Evolutionary conservation across 37 sponge, comb jelly and placozoan species (phyloP), one percentile per base, ranked within the genome.

Genomic region (Chondrilla cf. caribensis): DNA sequence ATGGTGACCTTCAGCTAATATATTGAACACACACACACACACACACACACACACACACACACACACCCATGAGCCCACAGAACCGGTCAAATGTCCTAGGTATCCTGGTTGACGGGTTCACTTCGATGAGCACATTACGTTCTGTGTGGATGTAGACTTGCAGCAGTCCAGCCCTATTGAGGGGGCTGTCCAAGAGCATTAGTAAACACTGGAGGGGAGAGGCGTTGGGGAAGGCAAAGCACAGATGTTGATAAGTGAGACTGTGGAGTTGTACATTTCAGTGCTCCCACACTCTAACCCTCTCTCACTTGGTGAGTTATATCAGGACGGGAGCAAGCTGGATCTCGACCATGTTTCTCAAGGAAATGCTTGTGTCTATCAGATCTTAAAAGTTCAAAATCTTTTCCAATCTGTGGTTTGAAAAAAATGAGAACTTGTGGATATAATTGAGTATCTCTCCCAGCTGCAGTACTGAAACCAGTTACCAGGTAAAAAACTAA

Each of bases 131-230:
- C 2, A 99, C 99, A 89, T 96, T 96, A 57, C 86, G 89, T 25
- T 90, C 83, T 41, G 99, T 96, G 82, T 99, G 99, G 47, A 99
- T 90, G 80, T 93, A 99, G 22, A 99, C 93, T 73, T 99, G 99
- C 22, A 99, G 79, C 70, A 87, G 83, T 29, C 99, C 99, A 60
- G 99, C 99, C 81, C 91, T 82, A 67, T 99, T 99, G 58, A 99
- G 86, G 21, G 99, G 99, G 66, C 97, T 96, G 67, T 99, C 99
- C n/a, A 99, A 87, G 31, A 99, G 58, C 99, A 99, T 99, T 86
- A 99, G 73, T 60, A 99, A 58, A 83, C 99, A 99, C 88, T 99
- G 40, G 21, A 25, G 3, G 76, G 26, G 14, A n/a, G n/a, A n/a
- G 22, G 39, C 26, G 21, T 66, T 15, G n/a, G 68, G 22, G 9